Evolutionary conservation across 2,888 invertebrate species (phyloP).

Genomic region (Ephialtes manifestator): DNA sequence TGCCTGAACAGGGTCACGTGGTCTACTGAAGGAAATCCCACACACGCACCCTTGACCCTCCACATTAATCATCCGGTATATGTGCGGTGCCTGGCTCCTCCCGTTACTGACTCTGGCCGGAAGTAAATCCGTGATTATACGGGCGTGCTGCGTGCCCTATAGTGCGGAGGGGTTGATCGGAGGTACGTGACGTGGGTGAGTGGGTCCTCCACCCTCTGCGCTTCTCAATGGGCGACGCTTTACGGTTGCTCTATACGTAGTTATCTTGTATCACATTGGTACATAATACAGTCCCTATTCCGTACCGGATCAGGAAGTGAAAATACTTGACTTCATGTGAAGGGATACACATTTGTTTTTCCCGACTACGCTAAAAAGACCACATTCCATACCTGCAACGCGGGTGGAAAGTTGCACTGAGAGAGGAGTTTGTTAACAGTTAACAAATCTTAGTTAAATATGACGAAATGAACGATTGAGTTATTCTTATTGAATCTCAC

Average conservation of each 20-base stretch:
- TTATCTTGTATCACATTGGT: slow-evolving; percentile 4
- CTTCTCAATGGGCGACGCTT: slow-evolving; percentile 34
- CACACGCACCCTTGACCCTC: slow-evolving; percentile 66
- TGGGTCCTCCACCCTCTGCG: slow-evolving; percentile 33
- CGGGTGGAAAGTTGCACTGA: too few species aligned
- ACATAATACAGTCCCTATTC: background rate
- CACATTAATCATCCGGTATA: slow-evolving; percentile 62
- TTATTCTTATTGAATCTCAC: too few species aligned
- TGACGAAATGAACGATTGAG: too few species aligned
- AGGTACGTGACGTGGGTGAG: slow-evolving; percentile 49
- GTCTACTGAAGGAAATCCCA: slow-evolving; percentile 37
- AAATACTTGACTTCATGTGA: background rate
- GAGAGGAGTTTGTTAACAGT: too few species aligned
- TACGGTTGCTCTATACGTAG: slow-evolving; percentile 28
- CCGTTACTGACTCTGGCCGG: slow-evolving; percentile 60
- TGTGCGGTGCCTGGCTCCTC: slow-evolving; percentile 24
- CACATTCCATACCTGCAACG: too few species aligned
- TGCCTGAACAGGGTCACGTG: slow-evolving; percentile 44
- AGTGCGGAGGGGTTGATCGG: slow-evolving; percentile 56
- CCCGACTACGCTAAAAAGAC: too few species aligned
- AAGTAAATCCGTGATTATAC: slow-evolving; percentile 65
- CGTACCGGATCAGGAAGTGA: slow-evolving; percentile 20
- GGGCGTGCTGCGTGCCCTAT: slow-evolving; percentile 14
- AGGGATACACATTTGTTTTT: background rate
- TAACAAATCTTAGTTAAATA: too few species aligned